Evolutionary conservation across 2,113 vertebrate genomes (phyloP), one percentile per base, ranked within the genome.

Genomic region (Meles meles): DNA sequence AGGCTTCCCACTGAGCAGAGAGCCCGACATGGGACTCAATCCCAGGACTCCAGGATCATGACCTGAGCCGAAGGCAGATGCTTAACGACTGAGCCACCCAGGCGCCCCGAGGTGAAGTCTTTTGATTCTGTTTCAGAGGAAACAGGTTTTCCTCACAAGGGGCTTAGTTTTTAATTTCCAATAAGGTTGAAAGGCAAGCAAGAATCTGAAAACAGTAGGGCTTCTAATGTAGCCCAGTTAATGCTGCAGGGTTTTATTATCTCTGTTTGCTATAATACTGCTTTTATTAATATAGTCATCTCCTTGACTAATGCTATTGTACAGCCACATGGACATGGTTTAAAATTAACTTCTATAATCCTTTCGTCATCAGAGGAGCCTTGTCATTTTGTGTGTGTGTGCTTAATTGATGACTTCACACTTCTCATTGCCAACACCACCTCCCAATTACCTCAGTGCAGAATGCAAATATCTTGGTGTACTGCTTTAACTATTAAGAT

Each of bases 161-260:
- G 55, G 67, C 29, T 93, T 90, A 77, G 49, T 84, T 98, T 96
- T 96, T 95, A 96, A 98, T 97, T 97, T 97, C 76, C 57, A 92
- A 5, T 85, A 85, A 85, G 76, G 80, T 92, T 94, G 80, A 97
- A 97, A 98, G 81, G 88, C 84, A 88, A 97, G 91, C 84, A 88
- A 97, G 67, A 63, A 95, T 95, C 44, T 94, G 91, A 96, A 59
- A 91, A 76, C 90, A 94, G 65, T 8, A 83, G 39, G 61, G 52
- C 72, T 97, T 97, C 72, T 93, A 69, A 97, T 97, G 81, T 92
- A 90, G 94, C 34, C 31, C 92, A 87, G 94, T 93, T 95, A 97
- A 96, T 94, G 7, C 57, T 79, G 25, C 31, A 71, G n/a, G 90
- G 74, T 94, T 96, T 90, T 92, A 96, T 97, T 97, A 90, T 49